These are phyloP conservation scores for Eucriotettix oculatus DNA, from an alignment of 2,888 invertebrate species.

Conservation along the genomic window DNA sequence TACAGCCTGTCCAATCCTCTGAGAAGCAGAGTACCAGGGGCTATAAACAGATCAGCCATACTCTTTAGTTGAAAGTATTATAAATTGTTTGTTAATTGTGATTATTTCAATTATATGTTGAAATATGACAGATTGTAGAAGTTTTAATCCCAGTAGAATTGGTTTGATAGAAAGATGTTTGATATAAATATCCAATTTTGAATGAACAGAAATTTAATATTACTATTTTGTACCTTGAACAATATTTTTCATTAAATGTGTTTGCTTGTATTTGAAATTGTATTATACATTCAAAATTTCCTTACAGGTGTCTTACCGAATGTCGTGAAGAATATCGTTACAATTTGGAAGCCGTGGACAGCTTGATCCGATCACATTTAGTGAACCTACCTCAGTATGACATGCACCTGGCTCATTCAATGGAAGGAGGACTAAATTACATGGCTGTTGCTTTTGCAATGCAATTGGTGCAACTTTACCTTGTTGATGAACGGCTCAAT, in stretches of 20 bases:
- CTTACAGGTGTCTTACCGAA: constrained; percentile 45
- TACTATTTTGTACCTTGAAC: no score
- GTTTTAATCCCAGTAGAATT: no score
- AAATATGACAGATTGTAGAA: no score
- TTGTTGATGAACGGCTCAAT: constrained; percentile 68
- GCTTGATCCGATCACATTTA: constrained; percentile 66
- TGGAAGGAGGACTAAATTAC: constrained; percentile 70
- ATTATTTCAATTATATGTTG: neutral
- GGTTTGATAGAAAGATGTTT: no score
- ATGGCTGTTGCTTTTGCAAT: constrained; percentile 79
- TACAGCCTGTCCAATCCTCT: no score
- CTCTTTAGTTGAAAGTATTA: neutral
- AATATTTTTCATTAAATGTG: no score
- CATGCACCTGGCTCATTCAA: constrained; percentile 59
- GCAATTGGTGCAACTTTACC: constrained; percentile 74
- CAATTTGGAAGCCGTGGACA: constrained; percentile 83
- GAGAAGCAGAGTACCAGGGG: neutral
- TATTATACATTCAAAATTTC: neutral
- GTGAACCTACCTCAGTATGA: constrained; percentile 75
- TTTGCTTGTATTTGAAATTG: neutral
- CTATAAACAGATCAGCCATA: neutral
- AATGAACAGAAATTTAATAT: no score
- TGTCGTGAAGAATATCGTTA: constrained; percentile 78
- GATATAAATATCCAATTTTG: no score
- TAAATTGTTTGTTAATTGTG: neutral